Percentiles rank a stretch among this genome's conserved stretches.
Conservation (phyloP, 2,113 vertebrate species). For the Platysternon megacephalum region DNA sequence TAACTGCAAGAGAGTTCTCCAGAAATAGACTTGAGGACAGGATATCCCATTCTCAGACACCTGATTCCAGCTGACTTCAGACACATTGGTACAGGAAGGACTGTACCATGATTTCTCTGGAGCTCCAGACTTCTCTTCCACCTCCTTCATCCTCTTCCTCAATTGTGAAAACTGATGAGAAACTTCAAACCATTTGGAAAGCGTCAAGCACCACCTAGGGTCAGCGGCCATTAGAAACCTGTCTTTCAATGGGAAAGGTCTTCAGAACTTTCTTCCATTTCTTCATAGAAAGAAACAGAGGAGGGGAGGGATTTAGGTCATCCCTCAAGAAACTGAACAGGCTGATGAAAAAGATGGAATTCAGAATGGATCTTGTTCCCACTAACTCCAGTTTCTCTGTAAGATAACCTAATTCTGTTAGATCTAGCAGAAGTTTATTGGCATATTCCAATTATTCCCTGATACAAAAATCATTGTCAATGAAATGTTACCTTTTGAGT, state of each 20-base stretch:
- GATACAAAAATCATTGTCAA: background rate
- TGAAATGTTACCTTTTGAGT: background rate
- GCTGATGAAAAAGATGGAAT: background rate
- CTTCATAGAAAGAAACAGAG: background rate
- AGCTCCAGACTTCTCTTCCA: background rate
- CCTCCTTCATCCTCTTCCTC: background rate
- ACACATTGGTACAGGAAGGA: background rate
- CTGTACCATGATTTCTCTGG: background rate
- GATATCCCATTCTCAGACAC: background rate
- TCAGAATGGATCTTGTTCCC: background rate
- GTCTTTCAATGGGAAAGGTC: background rate
- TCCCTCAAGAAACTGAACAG: background rate
- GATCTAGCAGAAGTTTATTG: background rate
- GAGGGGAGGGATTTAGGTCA: background rate
- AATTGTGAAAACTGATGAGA: background rate
- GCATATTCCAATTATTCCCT: background rate
- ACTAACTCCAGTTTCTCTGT: background rate
- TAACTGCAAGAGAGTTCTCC: background rate
- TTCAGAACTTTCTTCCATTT: background rate
- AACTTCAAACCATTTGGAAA: background rate
- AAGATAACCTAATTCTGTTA: background rate
- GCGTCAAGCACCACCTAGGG: rapidly evolving
- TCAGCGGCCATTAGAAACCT: background rate
- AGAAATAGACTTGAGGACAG: background rate
- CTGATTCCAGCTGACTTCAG: background rate